Evolutionary conservation across 2,797 vertebrate genomes (phyloP).

Genomic region (Chrysocyon brachyurus): DNA sequence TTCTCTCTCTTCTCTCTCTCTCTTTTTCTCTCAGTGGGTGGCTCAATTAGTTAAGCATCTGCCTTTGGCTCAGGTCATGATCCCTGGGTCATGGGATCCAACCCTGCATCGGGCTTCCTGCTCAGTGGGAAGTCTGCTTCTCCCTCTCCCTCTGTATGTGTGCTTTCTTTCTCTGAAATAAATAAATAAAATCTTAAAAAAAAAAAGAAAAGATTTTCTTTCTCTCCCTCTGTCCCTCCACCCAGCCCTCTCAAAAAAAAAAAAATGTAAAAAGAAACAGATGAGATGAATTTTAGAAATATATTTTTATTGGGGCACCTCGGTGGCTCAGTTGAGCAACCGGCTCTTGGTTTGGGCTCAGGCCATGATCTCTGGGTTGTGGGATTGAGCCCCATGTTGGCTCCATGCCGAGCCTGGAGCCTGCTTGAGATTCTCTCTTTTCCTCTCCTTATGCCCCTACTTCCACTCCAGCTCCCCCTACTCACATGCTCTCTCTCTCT

Average conservation of each 20-base stretch:
- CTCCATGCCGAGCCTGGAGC: too few relatives aligned
- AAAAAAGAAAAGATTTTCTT: not conserved
- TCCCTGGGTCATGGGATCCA: not conserved
- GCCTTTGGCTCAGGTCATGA: not conserved
- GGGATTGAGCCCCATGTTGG: not conserved
- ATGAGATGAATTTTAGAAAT: not conserved
- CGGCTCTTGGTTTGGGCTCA: not conserved
- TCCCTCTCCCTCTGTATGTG: not conserved
- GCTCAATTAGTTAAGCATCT: not conserved
- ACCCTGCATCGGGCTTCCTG: fast-evolving
- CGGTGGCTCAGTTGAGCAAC: not conserved
- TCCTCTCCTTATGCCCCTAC: too few relatives aligned
- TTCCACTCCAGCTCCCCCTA: too few relatives aligned
- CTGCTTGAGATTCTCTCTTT: too few relatives aligned
- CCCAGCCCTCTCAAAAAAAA: not conserved
- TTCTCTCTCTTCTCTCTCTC: too few relatives aligned
- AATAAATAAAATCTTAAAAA: not conserved
- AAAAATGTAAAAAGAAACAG: not conserved
- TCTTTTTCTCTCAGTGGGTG: not conserved
- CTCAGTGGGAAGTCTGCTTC: not conserved
- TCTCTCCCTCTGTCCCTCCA: not conserved
- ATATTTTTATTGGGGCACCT: not conserved
- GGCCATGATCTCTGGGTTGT: not conserved
- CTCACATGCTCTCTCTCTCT: too few relatives aligned
- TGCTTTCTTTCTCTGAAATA: not conserved